phyloP scores from a whole-genome alignment of 2,797 vertebrate species.

The Phataginus tetradactyla region DNA sequence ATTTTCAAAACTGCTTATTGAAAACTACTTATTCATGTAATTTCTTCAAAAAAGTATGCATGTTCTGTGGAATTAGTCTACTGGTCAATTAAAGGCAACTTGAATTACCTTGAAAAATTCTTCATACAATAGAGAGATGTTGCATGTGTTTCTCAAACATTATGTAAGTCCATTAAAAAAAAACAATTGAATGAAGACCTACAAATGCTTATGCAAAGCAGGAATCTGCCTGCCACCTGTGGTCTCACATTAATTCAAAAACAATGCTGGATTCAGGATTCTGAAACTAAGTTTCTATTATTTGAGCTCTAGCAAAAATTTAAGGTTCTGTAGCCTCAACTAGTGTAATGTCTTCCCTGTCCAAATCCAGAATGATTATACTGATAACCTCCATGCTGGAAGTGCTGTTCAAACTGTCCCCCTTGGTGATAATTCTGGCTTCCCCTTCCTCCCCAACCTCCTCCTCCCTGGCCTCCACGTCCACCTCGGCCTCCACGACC shows the following conservation, averaged over 20 bases:
- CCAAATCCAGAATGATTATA: conserved; percentile 97
- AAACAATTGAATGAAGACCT: conserved; percentile 63
- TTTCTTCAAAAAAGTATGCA: conserved; percentile 73
- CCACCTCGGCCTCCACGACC: conserved; percentile 86
- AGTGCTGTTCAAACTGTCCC: conserved; percentile 99
- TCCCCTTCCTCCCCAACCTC: conserved; percentile 95
- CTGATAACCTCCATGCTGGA: conserved; percentile 98
- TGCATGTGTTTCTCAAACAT: conserved; percentile 68
- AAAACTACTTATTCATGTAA: conserved; percentile 77
- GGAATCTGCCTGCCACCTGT: conserved; percentile 69
- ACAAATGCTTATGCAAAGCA: conserved; percentile 61
- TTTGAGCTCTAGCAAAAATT: conserved; percentile 88
- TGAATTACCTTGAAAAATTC: conserved; percentile 67
- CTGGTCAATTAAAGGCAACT: conserved; percentile 69
- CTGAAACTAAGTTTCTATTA: conserved; percentile 84
- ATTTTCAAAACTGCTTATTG: conserved; percentile 73
- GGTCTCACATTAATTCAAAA: conserved; percentile 77
- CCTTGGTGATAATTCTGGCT: conserved; percentile 96
- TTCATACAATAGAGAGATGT: conserved; percentile 72
- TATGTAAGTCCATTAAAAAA: conserved; percentile 66
- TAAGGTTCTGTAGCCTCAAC: conserved; percentile 89
- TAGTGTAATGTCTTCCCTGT: conserved; percentile 96
- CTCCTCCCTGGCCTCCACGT: conserved; percentile 91
- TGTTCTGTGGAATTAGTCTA: conserved; percentile 76
- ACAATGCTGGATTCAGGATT: conserved; percentile 73